phyloP scores from a whole-genome alignment of 2,113 vertebrate species.

The Ifrita kowaldi region DNA sequence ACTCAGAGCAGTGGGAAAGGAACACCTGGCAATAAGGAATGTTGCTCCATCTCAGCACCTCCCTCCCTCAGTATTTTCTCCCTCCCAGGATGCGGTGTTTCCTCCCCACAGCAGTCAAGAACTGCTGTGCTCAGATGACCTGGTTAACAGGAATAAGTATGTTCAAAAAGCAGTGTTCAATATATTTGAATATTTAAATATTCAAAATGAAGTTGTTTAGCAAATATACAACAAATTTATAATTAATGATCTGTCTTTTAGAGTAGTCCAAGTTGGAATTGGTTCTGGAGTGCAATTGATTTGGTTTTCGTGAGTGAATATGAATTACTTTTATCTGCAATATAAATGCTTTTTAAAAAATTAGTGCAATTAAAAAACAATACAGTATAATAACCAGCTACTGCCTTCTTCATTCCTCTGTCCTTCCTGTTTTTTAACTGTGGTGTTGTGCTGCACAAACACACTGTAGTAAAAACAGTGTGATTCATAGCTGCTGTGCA shows the following conservation, averaged over 20 bases:
- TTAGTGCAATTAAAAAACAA: background rate
- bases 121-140: background rate
- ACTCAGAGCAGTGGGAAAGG: background rate
- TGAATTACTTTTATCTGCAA: background rate
- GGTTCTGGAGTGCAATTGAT: background rate
- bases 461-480: background rate
- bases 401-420: background rate
- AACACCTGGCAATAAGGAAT: background rate
- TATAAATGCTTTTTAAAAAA: background rate
- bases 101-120: background rate
- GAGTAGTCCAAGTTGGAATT: background rate
- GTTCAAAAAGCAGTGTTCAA: background rate
- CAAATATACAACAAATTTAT: background rate
- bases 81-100: background rate
- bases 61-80: background rate
- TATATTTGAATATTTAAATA: background rate
- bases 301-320: background rate
- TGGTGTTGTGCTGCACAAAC: background rate
- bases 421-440: constrained; percentile 29
- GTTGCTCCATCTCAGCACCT: background rate
- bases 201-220: background rate
- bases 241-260: background rate
- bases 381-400: background rate
- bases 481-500: constrained; percentile 4
- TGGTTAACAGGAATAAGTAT: background rate